These are phyloP conservation scores for Hypomecis punctinalis DNA, from an alignment of 2,888 invertebrate genomes.

Conservation along the genomic window DNA sequence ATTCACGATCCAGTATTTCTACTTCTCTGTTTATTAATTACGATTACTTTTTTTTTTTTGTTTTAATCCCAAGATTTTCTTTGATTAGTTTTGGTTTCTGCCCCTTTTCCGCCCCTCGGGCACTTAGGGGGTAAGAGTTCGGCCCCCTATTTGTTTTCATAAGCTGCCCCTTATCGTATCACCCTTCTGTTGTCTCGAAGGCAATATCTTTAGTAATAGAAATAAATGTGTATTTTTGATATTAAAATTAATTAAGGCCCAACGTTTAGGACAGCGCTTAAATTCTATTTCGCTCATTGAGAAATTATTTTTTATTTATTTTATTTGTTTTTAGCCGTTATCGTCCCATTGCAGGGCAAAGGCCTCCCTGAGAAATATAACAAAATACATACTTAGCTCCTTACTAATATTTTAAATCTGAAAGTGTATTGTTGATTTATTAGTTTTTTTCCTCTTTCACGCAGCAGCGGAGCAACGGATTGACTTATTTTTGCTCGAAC, in stretches of 20 bases:
- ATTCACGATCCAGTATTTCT: constrained; percentile 57
- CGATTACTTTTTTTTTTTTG: constrained; percentile 53
- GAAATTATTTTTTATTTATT: no score
- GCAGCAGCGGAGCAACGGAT: no score
- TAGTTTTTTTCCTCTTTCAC: no score
- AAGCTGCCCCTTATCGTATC: constrained; percentile 22
- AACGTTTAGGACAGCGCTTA: background rate
- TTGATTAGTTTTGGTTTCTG: constrained; percentile 38
- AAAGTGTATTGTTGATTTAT: no score
- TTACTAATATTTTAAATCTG: no score
- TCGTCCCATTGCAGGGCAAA: no score
- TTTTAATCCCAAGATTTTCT: constrained; percentile 38
- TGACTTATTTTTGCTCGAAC: no score
- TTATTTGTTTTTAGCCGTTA: no score
- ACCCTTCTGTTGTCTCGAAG: constrained; percentile 18
- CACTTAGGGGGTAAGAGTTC: constrained; percentile 11
- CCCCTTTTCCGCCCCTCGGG: constrained; percentile 10
- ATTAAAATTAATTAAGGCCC: constrained; percentile 9
- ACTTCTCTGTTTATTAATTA: constrained; percentile 56
- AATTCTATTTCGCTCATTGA: background rate
- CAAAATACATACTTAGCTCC: no score
- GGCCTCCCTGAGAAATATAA: no score
- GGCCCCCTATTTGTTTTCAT: constrained; percentile 27
- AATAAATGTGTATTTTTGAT: constrained; percentile 17
- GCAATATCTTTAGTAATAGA: constrained; percentile 23